Base-by-base conservation (phyloP, 1,140 invertebrate genomes). In the Bradysia coprophila region DNA sequence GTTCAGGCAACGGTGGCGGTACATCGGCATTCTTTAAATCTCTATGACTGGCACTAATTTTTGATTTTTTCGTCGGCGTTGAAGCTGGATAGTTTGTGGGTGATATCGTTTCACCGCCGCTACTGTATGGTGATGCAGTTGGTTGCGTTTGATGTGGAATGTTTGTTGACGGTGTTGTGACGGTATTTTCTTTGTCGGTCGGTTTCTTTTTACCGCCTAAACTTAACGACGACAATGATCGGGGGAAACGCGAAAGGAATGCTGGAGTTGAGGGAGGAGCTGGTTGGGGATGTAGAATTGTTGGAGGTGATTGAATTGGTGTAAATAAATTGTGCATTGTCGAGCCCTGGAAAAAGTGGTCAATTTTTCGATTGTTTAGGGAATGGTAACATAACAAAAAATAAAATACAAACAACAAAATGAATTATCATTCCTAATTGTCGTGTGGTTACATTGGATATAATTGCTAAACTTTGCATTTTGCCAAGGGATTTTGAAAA, bases 231-330 rank as follows among this genome's bases (percentile, higher is more conserved):
- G 66, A 65, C 40, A 72, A 59, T 43, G 68, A 68, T 46, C 70
- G 57, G 41, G 70, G 70, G 41, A 72, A 53, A 4, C 65, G 62
- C 49, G 64, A 66, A 6, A 74, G 61, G 46, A 61, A 60, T 47
- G 57, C 57, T 40, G 56, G 57, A 47, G 53, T 24, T 44, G 40
- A 28, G 43, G 46, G 20, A 44, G 48, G 16, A 42, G 47, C 42
- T 51, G 52, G 32, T 54, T 51, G 33, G 50, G 50, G 43, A 15
- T 28, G 31, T 5, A 36, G 2, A 4, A 24, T 41, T 15, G 39
- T 31, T 18, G 23, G 20, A 18, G 39, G 13, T 37, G 34, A 28
- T 18, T 21, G 13, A 10, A 28, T 31, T 24, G 24, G 13, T 13
- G 16, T 20, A 16, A 39, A 20, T 22, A 39, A 21, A n/a, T n/a